These are phyloP conservation scores for Eueides isabella DNA, from an alignment of 1,140 invertebrate species.

Conservation along the genomic window DNA sequence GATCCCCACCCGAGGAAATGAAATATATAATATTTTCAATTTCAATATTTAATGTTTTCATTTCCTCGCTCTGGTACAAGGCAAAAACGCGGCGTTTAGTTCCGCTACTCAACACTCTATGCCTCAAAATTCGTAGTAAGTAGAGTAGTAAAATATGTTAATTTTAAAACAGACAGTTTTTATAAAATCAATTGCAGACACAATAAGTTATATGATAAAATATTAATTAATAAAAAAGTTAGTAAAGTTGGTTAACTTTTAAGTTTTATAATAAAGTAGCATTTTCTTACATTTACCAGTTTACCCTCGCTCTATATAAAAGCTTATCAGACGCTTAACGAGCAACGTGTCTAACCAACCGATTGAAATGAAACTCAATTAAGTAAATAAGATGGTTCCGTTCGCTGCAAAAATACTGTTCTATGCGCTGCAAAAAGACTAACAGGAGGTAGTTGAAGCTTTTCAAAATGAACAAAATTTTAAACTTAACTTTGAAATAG, in stretches of 20 bases:
- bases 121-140: neutral
- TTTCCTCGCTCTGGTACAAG: neutral
- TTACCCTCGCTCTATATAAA: neutral
- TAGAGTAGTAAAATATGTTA: too few species aligned
- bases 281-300: neutral
- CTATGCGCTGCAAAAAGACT: too few species aligned
- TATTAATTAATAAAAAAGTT: neutral
- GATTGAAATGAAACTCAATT: conserved; percentile 9
- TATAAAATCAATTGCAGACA: too few species aligned
- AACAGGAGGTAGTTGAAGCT: neutral
- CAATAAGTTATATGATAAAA: neutral
- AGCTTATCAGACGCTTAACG: neutral
- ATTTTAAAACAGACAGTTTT: too few species aligned
- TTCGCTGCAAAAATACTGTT: neutral
- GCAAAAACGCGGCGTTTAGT: too few species aligned
- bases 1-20: neutral
- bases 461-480: neutral
- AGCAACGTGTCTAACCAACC: conserved; percentile 8
- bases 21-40: too few species aligned
- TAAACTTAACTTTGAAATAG: neutral
- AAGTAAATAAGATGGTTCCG: neutral
- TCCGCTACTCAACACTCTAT: too few species aligned
- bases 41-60: too few species aligned
- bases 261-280: neutral
- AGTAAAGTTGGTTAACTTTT: neutral